Base-by-base conservation (phyloP, 2,888 invertebrate species). In the Dendrolimus pini region DNA sequence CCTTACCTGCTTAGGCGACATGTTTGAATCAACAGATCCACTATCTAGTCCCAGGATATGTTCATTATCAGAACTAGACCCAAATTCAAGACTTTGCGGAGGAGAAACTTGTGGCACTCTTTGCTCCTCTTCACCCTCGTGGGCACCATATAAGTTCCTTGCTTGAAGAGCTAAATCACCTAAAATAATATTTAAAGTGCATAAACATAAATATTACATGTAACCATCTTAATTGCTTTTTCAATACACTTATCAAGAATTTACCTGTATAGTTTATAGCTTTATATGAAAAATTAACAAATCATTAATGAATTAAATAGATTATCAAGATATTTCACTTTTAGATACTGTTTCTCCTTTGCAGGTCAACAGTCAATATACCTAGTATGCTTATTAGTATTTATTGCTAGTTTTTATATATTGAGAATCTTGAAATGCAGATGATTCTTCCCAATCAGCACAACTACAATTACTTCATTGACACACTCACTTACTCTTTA, bases 31-130 rank as follows among this genome's bases (percentile, higher is more conserved):
- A 76, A 95, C 88, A 72, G 93, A 93, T 78, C 95, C 95, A 72
- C 95, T 95, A 91, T 97, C 96, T 74, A 97, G 94, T 65, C 96
- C 95, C 74, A 96, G 85, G 78, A 97, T 95, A 78, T 96, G 95
- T 88, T 97, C 97, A 77, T 95, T 95, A 74, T 95, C 95, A 72
- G 93, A 93, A 64, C 95, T 89, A 61, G 88, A 85, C 2, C 91
- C 95, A 92, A 95, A 96, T 63, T 93, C 96, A 70, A 94, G 92
- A 75, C 95, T 96, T 74, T 94, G 94, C 0, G 95, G 94, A 12
- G 94, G 94, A 47, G 95, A 95, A 56, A 96, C 92, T 61, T 96
- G 95, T 1, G 95, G 96, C 30, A 96, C 95, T 67, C 96, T 91
- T 77, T 96, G 96, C 74, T 96, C 96, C 70, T 96, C 95, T 68